Evolutionary conservation across 2,113 vertebrate species (phyloP).

Genomic region (Pedetes capensis): DNA sequence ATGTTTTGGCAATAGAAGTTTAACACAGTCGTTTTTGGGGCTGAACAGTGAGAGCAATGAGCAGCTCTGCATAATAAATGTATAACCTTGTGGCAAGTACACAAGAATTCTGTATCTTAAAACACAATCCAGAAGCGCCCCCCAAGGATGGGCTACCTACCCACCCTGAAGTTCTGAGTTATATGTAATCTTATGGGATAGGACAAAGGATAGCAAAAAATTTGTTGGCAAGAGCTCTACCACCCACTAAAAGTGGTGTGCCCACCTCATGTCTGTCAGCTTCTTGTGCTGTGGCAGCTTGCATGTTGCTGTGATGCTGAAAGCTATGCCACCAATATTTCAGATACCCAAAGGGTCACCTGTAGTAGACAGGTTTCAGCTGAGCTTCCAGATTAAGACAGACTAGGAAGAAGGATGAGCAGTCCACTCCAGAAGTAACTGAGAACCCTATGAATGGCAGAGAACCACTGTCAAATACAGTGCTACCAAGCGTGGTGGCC

Average conservation of each 20-base stretch:
- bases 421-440: no score
- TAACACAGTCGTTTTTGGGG: neutral
- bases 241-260: neutral
- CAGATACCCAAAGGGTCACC: no score
- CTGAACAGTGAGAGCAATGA: neutral
- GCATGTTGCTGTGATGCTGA: no score
- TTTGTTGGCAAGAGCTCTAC: neutral
- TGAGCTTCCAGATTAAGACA: no score
- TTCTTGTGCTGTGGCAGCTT: no score
- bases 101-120: conserved; percentile 1
- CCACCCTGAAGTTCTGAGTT: neutral
- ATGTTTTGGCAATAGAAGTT: neutral
- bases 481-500: no score
- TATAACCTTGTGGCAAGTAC: neutral
- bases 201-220: neutral
- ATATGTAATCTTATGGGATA: neutral
- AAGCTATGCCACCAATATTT: no score
- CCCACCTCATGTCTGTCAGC: no score
- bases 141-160: neutral
- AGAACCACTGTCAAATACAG: no score
- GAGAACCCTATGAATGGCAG: no score
- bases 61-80: neutral
- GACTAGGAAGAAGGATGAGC: no score
- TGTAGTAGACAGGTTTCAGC: no score
- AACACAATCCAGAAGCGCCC: neutral